These are phyloP conservation scores for Sebastes trivittatus DNA, from an alignment of 2,797 vertebrate genomes.

Conservation along the genomic window DNA sequence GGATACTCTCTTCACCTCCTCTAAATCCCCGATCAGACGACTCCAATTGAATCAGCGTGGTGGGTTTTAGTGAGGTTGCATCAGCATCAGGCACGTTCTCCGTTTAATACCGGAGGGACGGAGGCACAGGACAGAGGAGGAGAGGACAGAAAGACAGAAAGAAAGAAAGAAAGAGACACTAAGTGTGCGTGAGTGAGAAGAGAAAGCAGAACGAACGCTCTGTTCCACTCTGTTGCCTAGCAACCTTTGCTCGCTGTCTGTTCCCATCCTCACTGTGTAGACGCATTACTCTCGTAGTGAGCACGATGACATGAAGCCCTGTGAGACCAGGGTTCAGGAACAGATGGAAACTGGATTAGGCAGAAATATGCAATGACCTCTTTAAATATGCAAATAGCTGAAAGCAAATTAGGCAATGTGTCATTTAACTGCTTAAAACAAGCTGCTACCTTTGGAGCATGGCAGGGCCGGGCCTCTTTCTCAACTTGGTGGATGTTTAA, in stretches of 20 bases:
- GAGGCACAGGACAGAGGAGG: slow-evolving; percentile 47
- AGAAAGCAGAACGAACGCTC: slow-evolving; percentile 61
- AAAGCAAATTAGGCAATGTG: slow-evolving; percentile 17
- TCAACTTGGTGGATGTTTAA: slow-evolving; percentile 32
- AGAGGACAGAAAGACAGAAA: slow-evolving; percentile 46
- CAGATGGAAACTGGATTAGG: slow-evolving; percentile 66
- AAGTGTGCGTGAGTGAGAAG: slow-evolving; percentile 59
- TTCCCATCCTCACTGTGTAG: slow-evolving; percentile 50
- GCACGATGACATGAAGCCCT: slow-evolving; percentile 61
- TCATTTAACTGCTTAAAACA: slow-evolving; percentile 46
- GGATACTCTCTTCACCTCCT: slow-evolving; percentile 39
- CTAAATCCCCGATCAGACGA: slow-evolving; percentile 62
- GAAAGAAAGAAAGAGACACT: slow-evolving; percentile 17
- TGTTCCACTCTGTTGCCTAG: slow-evolving; percentile 82
- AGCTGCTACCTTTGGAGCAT: slow-evolving; percentile 18
- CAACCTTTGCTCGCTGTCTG: slow-evolving; percentile 72
- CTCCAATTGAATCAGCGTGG: slow-evolving; percentile 49
- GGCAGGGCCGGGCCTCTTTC: not conserved
- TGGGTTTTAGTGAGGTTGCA: slow-evolving; percentile 78
- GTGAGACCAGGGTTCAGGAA: slow-evolving; percentile 48
- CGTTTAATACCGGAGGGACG: slow-evolving; percentile 16
- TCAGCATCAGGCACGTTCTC: slow-evolving; percentile 52
- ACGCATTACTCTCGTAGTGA: slow-evolving; percentile 56
- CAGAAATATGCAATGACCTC: slow-evolving; percentile 53
- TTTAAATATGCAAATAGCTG: slow-evolving; percentile 58